Evolutionary conservation across 2,888 invertebrate species (phyloP).

Genomic region (Apodemia mormo): DNA sequence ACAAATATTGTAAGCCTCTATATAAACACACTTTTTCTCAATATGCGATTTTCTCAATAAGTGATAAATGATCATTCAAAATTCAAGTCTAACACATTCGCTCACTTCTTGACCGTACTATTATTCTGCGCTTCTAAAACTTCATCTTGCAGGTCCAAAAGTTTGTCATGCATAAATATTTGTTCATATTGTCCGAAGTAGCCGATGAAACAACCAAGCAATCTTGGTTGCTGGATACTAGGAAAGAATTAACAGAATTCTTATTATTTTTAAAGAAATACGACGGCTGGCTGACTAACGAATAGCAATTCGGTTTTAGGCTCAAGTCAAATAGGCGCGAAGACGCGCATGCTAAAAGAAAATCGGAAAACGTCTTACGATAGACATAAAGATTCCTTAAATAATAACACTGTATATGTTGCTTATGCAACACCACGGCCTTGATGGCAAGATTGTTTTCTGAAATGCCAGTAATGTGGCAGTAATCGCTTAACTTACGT

Average conservation of each 20-base stretch:
- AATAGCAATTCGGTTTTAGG: not conserved
- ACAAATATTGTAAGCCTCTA: no score
- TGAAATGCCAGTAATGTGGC: no score
- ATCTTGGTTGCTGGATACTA: constrained; percentile 85
- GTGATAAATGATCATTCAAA: constrained; percentile 18
- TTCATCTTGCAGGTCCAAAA: constrained; percentile 46
- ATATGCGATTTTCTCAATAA: not conserved
- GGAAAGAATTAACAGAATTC: constrained; percentile 13
- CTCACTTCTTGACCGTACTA: constrained; percentile 42
- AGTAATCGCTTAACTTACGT: no score
- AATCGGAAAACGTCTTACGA: no score
- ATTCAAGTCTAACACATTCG: constrained; percentile 21
- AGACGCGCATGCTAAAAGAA: no score
- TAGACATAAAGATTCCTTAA: no score
- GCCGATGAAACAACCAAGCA: constrained; percentile 82
- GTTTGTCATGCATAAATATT: constrained; percentile 42
- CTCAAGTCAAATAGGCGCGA: no score
- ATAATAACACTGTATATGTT: no score
- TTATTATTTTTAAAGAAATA: not conserved
- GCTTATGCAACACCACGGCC: no score
- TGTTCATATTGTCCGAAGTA: constrained; percentile 66
- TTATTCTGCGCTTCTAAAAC: constrained; percentile 37
- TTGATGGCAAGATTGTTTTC: no score
- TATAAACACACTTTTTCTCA: not conserved
- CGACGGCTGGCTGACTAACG: not conserved